Percentiles rank a stretch among this genome's conserved stretches.
phyloP scores from a whole-genome alignment of 2,797 vertebrate genomes.

The Huso huso region DNA sequence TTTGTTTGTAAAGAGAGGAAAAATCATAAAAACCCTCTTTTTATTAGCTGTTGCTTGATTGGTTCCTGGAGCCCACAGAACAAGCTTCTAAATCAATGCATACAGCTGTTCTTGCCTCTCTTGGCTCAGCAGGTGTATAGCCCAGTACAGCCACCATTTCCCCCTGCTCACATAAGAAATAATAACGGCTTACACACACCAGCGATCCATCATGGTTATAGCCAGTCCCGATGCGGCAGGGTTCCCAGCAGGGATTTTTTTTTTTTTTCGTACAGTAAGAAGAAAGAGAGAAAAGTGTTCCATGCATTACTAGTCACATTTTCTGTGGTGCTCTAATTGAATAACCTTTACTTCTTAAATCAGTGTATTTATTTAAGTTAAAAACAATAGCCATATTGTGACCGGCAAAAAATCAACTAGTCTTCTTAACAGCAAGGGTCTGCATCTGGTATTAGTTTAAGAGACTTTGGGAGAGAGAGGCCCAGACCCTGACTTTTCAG shows the following conservation, averaged over 20 bases:
- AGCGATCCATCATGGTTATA: slow-evolving; percentile 91
- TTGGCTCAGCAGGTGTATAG: slow-evolving; percentile 92
- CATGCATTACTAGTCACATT: slow-evolving; percentile 54
- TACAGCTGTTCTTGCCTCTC: slow-evolving; percentile 92
- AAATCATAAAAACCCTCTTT: slow-evolving; percentile 78
- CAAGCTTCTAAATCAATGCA: slow-evolving; percentile 86
- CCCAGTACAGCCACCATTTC: slow-evolving; percentile 66
- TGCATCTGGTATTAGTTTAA: slow-evolving; percentile 88
- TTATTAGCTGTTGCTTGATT: slow-evolving; percentile 98
- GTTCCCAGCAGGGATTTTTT: slow-evolving; percentile 41
- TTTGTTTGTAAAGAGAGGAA: slow-evolving; percentile 76
- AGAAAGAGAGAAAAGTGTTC: slow-evolving; percentile 30
- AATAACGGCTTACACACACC: slow-evolving; percentile 87
- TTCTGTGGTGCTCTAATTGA: slow-evolving; percentile 55
- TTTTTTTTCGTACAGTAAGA: not conserved
- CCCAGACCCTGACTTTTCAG: slow-evolving; percentile 58
- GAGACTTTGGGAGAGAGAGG: slow-evolving; percentile 39
- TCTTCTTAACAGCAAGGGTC: slow-evolving; percentile 57
- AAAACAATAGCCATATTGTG: slow-evolving; percentile 74
- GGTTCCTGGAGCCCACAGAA: slow-evolving; percentile 87
- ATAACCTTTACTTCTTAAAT: slow-evolving; percentile 50
- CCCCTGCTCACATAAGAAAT: slow-evolving; percentile 86
- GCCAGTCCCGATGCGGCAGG: slow-evolving; percentile 61
- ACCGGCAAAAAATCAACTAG: slow-evolving; percentile 77
- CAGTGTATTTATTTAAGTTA: slow-evolving; percentile 57